Evolutionary conservation across 2,113 vertebrate genomes (phyloP).

Genomic region (Rhinichthys klamathensis): DNA sequence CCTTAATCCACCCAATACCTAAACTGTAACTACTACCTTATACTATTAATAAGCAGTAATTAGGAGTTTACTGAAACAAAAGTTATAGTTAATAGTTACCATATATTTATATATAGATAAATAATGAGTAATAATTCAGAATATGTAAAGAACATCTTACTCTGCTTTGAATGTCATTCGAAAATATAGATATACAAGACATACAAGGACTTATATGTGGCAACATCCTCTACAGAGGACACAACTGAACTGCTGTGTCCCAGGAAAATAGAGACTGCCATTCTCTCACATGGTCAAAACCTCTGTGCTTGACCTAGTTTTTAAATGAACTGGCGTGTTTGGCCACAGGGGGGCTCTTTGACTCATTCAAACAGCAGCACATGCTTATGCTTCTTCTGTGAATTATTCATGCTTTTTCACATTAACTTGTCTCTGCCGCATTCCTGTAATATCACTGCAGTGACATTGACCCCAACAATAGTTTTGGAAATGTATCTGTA

Average conservation of each 20-base stretch:
- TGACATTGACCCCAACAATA: not conserved
- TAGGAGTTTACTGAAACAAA: too few relatives aligned
- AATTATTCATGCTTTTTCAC: not conserved
- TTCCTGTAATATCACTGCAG: not conserved
- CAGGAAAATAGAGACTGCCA: not conserved
- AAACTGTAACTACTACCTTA: too few relatives aligned
- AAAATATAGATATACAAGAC: not conserved
- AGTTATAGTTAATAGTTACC: too few relatives aligned
- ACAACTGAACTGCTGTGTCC: not conserved
- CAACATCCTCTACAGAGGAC: not conserved
- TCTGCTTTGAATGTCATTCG: not conserved
- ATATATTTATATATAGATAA: too few relatives aligned
- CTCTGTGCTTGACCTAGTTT: constrained; percentile 6
- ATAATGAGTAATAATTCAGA: not conserved
- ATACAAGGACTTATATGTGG: not conserved
- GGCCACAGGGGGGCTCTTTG: not conserved
- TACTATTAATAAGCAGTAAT: too few relatives aligned
- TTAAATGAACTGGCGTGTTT: not conserved
- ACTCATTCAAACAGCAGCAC: not conserved
- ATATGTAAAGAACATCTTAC: not conserved
- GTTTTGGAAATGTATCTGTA: too few relatives aligned
- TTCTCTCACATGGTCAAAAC: not conserved
- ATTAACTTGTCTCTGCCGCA: not conserved
- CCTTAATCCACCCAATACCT: too few relatives aligned
- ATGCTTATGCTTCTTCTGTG: not conserved